A percentile compares a stretch with the other conserved stretches of the same genome.
These are phyloP conservation scores for Ephestia elutella DNA, from an alignment of 1,140 invertebrate species.

Conservation along the genomic window DNA sequence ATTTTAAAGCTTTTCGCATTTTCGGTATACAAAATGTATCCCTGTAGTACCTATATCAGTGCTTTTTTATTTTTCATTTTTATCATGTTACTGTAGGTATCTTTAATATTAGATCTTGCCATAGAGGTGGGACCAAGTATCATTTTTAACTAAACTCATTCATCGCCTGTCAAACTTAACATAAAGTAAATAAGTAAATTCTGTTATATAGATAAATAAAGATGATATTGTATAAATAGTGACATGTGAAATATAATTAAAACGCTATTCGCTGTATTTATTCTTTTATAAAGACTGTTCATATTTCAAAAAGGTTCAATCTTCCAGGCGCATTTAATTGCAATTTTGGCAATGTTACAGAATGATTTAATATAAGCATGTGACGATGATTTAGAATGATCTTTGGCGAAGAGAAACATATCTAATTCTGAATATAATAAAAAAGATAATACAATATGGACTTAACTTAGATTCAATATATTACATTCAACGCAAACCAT, in stretches of 20 bases:
- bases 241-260: no score
- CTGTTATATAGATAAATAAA: no score
- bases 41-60: conserved; percentile 2
- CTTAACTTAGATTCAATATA: conserved; percentile 36
- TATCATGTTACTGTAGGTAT: neutral
- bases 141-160: no score
- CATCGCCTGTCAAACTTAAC: no score
- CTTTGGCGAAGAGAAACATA: conserved; percentile 32
- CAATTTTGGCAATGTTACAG: no score
- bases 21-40: neutral
- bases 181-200: no score
- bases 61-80: neutral
- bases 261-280: no score
- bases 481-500: conserved; percentile 47
- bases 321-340: no score
- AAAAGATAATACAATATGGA: conserved; percentile 25
- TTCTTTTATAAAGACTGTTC: no score
- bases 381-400: conserved; percentile 11
- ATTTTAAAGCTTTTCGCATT: neutral
- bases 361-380: neutral
- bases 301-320: no score
- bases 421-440: conserved; percentile 9
- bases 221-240: no score
- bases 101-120: neutral
- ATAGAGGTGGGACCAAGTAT: neutral